phyloP scores from a whole-genome alignment of 2,113 vertebrate species.

The Turdus rufiventris region DNA sequence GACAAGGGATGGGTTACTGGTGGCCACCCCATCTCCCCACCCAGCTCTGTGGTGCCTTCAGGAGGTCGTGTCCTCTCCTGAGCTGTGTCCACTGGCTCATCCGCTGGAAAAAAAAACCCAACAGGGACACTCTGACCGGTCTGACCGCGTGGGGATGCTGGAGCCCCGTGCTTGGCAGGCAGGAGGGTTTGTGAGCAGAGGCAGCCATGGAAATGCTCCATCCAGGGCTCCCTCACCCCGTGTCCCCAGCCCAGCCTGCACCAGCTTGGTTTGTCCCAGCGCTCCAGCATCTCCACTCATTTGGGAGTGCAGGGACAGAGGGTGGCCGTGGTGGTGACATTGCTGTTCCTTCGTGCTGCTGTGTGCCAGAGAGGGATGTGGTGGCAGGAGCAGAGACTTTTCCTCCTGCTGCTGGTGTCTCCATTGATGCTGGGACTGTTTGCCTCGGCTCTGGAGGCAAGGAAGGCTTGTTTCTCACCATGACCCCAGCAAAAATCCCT shows the following conservation, averaged over 20 bases:
- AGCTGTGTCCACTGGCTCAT: accelerated
- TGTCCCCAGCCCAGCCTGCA: neutral
- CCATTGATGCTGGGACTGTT: accelerated
- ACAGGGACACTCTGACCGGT: accelerated
- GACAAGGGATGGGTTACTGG: too few species aligned
- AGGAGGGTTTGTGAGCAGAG: neutral
- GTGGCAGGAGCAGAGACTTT: neutral
- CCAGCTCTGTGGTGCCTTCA: accelerated
- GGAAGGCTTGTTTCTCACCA: neutral
- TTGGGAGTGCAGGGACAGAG: neutral
- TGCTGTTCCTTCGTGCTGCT: accelerated
- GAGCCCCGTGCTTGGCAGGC: neutral
- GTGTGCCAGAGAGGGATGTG: accelerated
- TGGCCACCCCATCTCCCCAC: neutral
- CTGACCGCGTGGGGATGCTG: constrained; percentile 52
- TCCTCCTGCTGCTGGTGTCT: neutral
- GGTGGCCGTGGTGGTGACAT: neutral
- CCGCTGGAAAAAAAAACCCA: neutral
- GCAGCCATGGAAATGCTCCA: neutral
- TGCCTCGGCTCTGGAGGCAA: neutral
- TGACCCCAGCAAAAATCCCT: neutral
- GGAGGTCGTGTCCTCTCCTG: neutral
- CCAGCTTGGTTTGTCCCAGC: neutral
- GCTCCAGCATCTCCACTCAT: accelerated
- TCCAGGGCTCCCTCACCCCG: neutral